Percentiles rank a stretch among this genome's conserved stretches.
phyloP scores from a whole-genome alignment of 1,140 invertebrate species.

The Pogonognathellus flavescens region DNA sequence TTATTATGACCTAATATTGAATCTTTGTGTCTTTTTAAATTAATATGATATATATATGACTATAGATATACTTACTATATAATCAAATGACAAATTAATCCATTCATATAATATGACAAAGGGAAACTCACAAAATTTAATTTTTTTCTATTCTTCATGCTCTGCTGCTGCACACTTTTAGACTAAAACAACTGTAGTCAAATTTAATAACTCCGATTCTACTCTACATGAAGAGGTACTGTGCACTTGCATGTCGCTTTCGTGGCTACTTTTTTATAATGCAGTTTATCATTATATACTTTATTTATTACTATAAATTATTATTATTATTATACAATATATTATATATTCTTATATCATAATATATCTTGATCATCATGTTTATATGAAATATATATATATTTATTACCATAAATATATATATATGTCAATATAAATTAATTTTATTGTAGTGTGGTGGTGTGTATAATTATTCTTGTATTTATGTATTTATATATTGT shows the following conservation, averaged over 20 bases:
- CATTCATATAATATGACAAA: conserved; percentile 29
- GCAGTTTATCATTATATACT: not conserved
- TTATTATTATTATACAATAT: too few relatives aligned
- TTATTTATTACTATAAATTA: too few relatives aligned
- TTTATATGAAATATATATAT: too few relatives aligned
- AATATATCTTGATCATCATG: too few relatives aligned
- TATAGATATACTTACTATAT: not conserved
- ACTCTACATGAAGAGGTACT: conserved; percentile 53
- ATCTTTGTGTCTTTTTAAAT: not conserved
- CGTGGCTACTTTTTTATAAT: conserved; percentile 41
- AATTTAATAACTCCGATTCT: conserved; percentile 22
- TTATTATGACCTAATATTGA: not conserved
- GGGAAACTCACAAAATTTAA: conserved; percentile 37
- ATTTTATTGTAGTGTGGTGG: too few relatives aligned
- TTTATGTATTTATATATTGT: too few relatives aligned
- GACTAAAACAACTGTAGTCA: conserved; percentile 25
- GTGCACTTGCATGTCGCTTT: conserved; percentile 60
- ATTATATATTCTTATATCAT: too few relatives aligned
- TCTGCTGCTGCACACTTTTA: conserved; percentile 45
- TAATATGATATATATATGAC: conserved; percentile 5
- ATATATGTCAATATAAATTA: too few relatives aligned
- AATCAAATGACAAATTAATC: conserved; percentile 16
- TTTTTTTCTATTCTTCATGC: conserved; percentile 49
- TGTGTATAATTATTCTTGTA: too few relatives aligned
- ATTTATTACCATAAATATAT: too few relatives aligned